These are phyloP conservation scores for Hystrix brachyura DNA, from an alignment of 2,113 vertebrate species.

Conservation along the genomic window DNA sequence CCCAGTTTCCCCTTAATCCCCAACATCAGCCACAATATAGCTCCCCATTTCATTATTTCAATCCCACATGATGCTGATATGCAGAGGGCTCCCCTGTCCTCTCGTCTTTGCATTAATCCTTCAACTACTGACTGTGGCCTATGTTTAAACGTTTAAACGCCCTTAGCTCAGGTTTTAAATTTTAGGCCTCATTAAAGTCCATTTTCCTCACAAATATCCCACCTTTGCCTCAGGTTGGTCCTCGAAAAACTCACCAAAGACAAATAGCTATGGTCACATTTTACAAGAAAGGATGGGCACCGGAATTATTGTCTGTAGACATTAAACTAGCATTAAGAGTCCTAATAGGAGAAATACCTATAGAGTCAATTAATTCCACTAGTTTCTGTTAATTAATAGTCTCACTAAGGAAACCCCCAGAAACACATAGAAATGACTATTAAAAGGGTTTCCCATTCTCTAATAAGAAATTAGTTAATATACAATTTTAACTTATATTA, in stretches of 20 bases:
- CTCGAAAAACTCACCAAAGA: neutral
- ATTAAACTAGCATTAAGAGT: neutral
- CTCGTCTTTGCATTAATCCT: neutral
- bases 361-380: neutral
- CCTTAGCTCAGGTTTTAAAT: neutral
- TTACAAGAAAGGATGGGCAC: neutral
- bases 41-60: neutral
- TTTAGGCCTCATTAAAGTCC: neutral
- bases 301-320: neutral
- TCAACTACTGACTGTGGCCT: neutral
- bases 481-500: neutral
- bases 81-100: too few relatives aligned
- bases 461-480: constrained; percentile 23
- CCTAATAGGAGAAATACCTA: neutral
- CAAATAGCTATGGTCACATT: neutral
- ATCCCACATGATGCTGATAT: neutral
- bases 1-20: neutral
- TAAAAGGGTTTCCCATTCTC: neutral
- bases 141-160: neutral
- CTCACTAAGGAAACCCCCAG: neutral
- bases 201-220: neutral
- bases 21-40: neutral
- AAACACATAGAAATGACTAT: neutral
- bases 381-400: neutral
- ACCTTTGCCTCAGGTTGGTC: neutral